A percentile compares a stretch with the other conserved stretches of the same genome.
Evolutionary conservation across 2,797 vertebrate genomes (phyloP).

Genomic region (Pachyuromys duprasi): DNA sequence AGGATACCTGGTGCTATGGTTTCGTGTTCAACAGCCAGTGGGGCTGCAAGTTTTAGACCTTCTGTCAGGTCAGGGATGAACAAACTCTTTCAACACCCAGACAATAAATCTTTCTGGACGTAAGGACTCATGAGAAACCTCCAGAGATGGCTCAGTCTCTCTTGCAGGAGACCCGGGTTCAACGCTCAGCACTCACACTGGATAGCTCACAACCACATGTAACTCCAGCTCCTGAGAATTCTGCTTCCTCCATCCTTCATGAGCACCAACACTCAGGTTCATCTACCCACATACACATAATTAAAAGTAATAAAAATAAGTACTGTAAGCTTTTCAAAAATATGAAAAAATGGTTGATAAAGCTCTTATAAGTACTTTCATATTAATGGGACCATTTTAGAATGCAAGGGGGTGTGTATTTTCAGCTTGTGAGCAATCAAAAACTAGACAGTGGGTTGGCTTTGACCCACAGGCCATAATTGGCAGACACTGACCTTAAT

Average conservation of each 20-base stretch:
- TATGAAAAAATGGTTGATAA: background rate
- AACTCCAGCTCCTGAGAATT: background rate
- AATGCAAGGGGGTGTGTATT: background rate
- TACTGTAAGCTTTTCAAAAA: background rate
- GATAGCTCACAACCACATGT: background rate
- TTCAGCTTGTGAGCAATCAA: background rate
- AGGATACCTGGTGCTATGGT: background rate
- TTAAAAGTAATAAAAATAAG: background rate
- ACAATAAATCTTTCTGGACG: background rate
- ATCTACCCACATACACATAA: background rate
- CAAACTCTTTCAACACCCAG: background rate
- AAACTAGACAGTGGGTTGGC: background rate
- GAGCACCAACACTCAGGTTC: background rate
- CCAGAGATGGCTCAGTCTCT: background rate
- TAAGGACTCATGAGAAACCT: background rate
- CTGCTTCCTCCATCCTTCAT: too few species aligned
- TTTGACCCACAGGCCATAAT: rapidly evolving
- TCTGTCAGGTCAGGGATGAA: background rate
- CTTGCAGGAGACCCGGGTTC: background rate
- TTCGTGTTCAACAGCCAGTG: background rate
- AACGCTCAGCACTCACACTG: background rate
- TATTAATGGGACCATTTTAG: background rate
- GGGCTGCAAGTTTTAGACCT: background rate
- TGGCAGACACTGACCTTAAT: background rate
- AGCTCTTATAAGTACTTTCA: background rate